These are phyloP conservation scores for Lacanobia oleracea DNA, from an alignment of 2,888 invertebrate species.

Conservation along the genomic window DNA sequence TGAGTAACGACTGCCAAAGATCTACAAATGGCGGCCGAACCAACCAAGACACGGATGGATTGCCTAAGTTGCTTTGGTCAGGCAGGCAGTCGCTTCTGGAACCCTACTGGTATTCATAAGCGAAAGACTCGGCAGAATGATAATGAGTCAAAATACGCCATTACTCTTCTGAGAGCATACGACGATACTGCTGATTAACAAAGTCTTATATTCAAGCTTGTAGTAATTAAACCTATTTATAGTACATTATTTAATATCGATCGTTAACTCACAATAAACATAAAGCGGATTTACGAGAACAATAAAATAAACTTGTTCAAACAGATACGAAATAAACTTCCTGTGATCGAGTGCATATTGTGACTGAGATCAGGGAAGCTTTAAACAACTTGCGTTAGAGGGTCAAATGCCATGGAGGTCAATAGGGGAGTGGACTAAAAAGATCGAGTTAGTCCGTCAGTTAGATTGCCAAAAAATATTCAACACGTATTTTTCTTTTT, in stretches of 20 bases:
- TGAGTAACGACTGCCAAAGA: too few species aligned
- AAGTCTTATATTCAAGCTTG: conserved; percentile 5
- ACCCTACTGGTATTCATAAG: too few species aligned
- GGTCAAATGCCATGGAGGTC: background rate
- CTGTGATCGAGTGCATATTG: conserved; percentile 19
- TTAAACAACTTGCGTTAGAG: background rate
- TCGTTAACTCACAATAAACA: conserved; percentile 21
- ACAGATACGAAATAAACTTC: conserved; percentile 27
- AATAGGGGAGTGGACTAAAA: background rate
- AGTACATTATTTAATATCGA: conserved; percentile 34
- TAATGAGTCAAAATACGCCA: too few species aligned
- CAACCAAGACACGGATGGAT: too few species aligned
- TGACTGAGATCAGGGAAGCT: background rate
- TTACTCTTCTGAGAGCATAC: background rate
- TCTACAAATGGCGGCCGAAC: too few species aligned
- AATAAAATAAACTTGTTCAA: conserved; percentile 40
- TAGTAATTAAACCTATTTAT: conserved; percentile 23
- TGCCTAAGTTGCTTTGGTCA: too few species aligned
- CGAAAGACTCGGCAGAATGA: too few species aligned
- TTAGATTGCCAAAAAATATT: too few species aligned
- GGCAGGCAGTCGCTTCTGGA: too few species aligned
- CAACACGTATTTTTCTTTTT: too few species aligned
- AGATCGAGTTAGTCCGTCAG: too few species aligned
- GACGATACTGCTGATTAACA: background rate
- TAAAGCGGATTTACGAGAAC: conserved; percentile 34